Base-by-base conservation (phyloP, 2,113 vertebrate species). In the Suncus etruscus region DNA sequence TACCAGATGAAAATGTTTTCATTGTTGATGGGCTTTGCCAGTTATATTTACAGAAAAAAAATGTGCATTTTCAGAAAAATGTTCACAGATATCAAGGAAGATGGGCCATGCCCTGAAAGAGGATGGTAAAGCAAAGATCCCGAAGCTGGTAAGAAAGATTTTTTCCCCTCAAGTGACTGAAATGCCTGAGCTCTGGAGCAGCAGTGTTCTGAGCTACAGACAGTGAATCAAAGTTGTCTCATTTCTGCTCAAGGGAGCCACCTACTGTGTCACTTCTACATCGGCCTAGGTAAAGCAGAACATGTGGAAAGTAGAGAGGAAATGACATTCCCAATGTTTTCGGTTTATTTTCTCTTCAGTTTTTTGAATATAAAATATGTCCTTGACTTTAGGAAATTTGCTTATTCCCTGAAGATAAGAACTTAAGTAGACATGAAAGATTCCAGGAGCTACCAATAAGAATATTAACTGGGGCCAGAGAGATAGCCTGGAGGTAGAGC, bases 181-280 rank as follows among this genome's bases (percentile, higher is more conserved):
- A 29, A 32, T 16, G 1, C 10, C 9, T 0, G 0, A 4, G 48
- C 32, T 48, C 14, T 32, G 6, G 25, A 54, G 22, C 25, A 70
- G 22, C 80, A 48, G 65, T 83, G 77, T 25, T 15, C 14, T 16
- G 15, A 31, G 20, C 32, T 32, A 16, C 9, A 9, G 9, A 45
- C 77, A 72, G 11, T 2, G 12, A 50, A 80, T 14, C 27, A 20
- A 51, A 5, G 48, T 48, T 1, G 6, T 8, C 80, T 78, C 66
- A 63, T 24, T 61, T 93, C 50, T 95, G 89, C 89, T 95, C 95
- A 93, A 89, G 93, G 48, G 91, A 31, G 94, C 91, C 94, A 91
- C 87, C 87, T 95, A 81, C 95, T 92, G 93, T 89, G 77, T 27
- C 24, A 0, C 31, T 91, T 61, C 78, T 15, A 87, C 69, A 89